Evolutionary conservation across 2,888 invertebrate species (phyloP).

Genomic region (Chironomus riparius): DNA sequence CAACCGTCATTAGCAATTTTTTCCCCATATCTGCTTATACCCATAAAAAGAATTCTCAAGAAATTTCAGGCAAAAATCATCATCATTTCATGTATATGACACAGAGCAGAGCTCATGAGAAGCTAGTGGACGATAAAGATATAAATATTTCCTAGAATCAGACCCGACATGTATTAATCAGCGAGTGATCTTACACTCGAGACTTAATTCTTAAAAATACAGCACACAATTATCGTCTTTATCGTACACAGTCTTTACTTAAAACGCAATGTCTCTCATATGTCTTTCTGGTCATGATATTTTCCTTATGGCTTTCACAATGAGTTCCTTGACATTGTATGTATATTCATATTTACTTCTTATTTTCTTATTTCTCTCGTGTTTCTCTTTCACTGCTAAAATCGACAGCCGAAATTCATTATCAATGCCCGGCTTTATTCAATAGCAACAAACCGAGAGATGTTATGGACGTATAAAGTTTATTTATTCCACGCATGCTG

Average conservation of each 20-base stretch:
- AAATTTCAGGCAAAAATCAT: background rate
- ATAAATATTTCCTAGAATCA: background rate
- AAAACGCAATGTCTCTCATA: background rate
- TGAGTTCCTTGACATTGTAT: slow-evolving; percentile 20
- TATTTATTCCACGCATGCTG: background rate
- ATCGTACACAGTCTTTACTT: background rate
- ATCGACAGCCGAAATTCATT: slow-evolving; percentile 8
- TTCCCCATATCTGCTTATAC: background rate
- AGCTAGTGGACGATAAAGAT: background rate
- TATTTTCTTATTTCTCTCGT: background rate
- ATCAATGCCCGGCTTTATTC: background rate
- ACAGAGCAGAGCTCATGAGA: background rate
- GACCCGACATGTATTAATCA: background rate
- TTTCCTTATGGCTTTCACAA: background rate
- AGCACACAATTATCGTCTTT: background rate
- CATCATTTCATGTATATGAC: background rate
- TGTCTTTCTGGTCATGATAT: background rate
- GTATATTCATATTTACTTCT: background rate
- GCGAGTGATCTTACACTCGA: background rate
- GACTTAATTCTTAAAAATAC: background rate
- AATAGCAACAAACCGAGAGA: background rate
- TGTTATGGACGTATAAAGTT: background rate
- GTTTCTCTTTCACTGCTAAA: background rate
- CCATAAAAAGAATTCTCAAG: background rate
- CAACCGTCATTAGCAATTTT: too few species aligned